Base-by-base conservation (phyloP, 2,113 vertebrate species). In the Labeo rohita region DNA sequence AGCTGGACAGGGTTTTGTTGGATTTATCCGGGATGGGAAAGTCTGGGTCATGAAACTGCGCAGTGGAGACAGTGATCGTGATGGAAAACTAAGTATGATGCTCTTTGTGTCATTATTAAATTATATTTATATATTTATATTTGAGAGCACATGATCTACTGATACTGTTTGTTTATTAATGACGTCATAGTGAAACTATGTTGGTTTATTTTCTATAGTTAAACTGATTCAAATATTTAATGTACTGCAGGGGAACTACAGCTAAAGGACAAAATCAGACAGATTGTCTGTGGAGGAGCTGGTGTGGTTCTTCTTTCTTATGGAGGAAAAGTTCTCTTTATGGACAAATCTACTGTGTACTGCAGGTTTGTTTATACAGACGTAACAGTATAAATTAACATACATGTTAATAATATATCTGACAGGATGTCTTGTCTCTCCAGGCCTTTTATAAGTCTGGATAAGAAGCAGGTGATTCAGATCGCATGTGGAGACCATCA, bases 11-110 rank as follows among this genome's bases (percentile, higher is more conserved):
- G 43, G 5, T 12, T 36, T 77, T 15, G 1, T 70, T 39, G 86
- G 84, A 63, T 88, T 89, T 12, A 72, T 89, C 21, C 66, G 50
- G 36, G 66, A 89, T 50, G 88, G 84, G 52, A 77, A 84, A 2
- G 28, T 68, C 2, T 87, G 75, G 8, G 12, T 86, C 16, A 13
- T 84, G 21, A 86, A 43, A 63, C 4, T 84, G 50, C 61, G 34
- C 28, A 13, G 2, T 12, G 61, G 43, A 10, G 9, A 50, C 45
- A 8, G 1, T 23, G 9, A 36, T 3, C 28, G 85, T 0, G 18
- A 34, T 13, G 52, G 56, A 43, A 84, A 75, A 80, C 66, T 85
- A 23, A 84, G 88, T 89, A 86, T 49, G 79, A 50, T 5, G 39
- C 39, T 39, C 39, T 39, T 39, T 39, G 2, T 28, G 28, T 28